Evolutionary conservation across 2,113 vertebrate species (phyloP), one percentile per base, ranked within the genome.

Genomic region (Stictonetta naevosa): DNA sequence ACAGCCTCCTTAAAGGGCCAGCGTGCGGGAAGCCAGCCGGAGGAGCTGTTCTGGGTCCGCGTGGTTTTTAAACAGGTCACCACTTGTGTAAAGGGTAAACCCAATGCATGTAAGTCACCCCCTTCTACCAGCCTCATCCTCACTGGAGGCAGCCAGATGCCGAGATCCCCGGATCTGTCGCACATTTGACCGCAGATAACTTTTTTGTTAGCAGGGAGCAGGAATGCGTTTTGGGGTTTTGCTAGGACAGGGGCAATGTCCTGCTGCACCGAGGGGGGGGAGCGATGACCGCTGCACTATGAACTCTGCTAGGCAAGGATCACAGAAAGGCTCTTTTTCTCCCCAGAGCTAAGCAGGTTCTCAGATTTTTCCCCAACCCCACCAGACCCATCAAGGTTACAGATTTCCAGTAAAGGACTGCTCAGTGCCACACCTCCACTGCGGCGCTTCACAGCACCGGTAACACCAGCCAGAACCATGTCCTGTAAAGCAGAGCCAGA

Each of bases 1-100:
- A 99, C 98, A 98, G 95, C 79, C 93, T 96, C 95, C 97, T 98
- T 98, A 98, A 98, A 98, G 98, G 97, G 97, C 95, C 97, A 97
- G 98, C 53, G 4, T 36, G 94, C 26, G 73, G 89, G 91, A 92
- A 90, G 92, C 83, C 97, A 94, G 96, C 97, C 94, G 83, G 83
- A 86, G 62, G 75, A 95, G 90, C 91, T 79, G 95, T 69, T 79
- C 55, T 25, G 52, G 95, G 93, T 92, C 89, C 17, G 88, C 5
- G 12, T 82, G 78, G 38, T 38, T 74, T 89, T 46, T 8, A 3
- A 67, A 78, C 97, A 98, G 98, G 98, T 97, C 97, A 94, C 94
- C 94, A 19, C 97, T 96, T 96, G 98, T 20, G 80, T 4, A 16
- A 44, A 38, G 75, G 94, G 79, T 92, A 92, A 83, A 80, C 88